Percentiles rank a stretch among this genome's conserved stretches.
phyloP scores from a whole-genome alignment of 2,888 invertebrate genomes.

The Tridacna crocea region DNA sequence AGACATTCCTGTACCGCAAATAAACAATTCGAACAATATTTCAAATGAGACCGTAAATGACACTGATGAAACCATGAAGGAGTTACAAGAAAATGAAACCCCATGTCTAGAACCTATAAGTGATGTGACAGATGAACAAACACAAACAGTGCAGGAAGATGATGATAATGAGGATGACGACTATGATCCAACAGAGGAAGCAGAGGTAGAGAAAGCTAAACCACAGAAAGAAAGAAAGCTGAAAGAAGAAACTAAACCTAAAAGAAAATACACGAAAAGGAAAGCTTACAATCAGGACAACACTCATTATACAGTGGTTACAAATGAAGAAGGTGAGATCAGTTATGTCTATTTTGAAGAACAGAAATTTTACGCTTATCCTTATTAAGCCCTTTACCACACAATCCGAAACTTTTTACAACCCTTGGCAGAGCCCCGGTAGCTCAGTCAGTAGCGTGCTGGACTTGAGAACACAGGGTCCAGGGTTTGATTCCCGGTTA shows the following conservation, averaged over 20 bases:
- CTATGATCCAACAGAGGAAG: background rate
- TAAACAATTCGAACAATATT: background rate
- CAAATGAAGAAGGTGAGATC: conserved; percentile 16
- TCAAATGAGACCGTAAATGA: background rate
- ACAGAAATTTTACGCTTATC: too few relatives aligned
- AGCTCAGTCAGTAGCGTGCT: too few relatives aligned
- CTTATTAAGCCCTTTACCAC: too few relatives aligned
- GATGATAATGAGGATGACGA: background rate
- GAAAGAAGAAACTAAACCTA: background rate
- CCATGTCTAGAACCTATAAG: background rate
- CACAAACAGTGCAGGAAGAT: background rate
- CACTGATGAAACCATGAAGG: background rate
- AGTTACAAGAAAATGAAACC: background rate
- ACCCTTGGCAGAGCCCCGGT: too few relatives aligned
- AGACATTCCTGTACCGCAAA: background rate
- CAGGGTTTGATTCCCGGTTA: too few relatives aligned
- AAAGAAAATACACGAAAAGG: conserved; percentile 37
- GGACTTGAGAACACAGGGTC: too few relatives aligned
- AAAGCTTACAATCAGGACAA: conserved; percentile 53
- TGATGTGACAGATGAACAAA: background rate
- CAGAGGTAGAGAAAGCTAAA: background rate
- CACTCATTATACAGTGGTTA: conserved; percentile 32
- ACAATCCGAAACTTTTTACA: too few relatives aligned
- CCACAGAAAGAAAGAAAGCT: conserved; percentile 7
- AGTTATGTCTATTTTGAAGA: too few relatives aligned